phyloP scores from a whole-genome alignment of 2,888 invertebrate genomes.

The Malacosoma neustria region DNA sequence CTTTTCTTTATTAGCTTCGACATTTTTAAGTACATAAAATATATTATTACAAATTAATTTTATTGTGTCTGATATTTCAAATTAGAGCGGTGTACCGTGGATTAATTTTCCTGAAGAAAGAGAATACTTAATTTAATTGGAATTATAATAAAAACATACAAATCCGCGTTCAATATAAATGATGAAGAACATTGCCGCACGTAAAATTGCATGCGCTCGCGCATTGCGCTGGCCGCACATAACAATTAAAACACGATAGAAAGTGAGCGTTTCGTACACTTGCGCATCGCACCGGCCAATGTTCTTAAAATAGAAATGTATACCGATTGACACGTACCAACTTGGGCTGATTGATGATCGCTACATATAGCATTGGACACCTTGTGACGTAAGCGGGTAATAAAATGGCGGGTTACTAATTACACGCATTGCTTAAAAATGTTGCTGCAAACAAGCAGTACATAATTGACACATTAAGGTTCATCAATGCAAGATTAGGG shows the following conservation, averaged over 20 bases:
- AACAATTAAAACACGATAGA: constrained; percentile 71
- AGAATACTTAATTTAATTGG: not conserved
- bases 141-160: constrained; percentile 16
- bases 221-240: constrained; percentile 42
- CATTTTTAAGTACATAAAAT: no score
- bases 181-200: constrained; percentile 58
- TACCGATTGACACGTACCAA: constrained; percentile 48
- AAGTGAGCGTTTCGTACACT: constrained; percentile 55
- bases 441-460: not conserved
- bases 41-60: no score
- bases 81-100: no score
- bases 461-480: no score
- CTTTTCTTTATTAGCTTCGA: no score
- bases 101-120: no score
- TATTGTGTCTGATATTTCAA: no score
- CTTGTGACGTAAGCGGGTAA: not conserved
- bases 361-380: constrained; percentile 10
- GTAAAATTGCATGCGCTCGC: constrained; percentile 67
- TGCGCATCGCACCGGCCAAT: constrained; percentile 40
- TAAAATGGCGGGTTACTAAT: not conserved
- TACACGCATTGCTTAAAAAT: not conserved
- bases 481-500: no score
- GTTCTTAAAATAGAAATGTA: constrained; percentile 53
- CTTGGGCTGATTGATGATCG: constrained; percentile 17
- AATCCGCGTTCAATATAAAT: constrained; percentile 47